A percentile compares a stretch with the other conserved stretches of the same genome.
These are phyloP conservation scores for Yponomeuta plumbellus DNA, from an alignment of 2,888 invertebrate species.

Conservation along the genomic window DNA sequence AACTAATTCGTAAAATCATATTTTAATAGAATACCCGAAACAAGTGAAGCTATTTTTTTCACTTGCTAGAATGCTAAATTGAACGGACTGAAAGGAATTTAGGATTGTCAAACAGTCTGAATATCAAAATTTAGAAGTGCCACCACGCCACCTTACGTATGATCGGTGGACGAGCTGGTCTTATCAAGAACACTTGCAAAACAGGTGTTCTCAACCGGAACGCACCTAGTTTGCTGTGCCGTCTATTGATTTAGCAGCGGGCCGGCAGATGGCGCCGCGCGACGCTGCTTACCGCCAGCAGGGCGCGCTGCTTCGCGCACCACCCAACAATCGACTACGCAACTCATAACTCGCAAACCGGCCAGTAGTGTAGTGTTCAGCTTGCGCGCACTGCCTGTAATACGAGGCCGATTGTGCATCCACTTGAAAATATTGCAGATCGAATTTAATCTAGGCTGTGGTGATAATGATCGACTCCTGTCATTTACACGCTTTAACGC, in stretches of 20 bases:
- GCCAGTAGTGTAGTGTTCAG: conserved; percentile 52
- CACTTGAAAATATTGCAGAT: conserved; percentile 45
- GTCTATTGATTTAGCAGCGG: not conserved
- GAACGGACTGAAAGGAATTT: too few species aligned
- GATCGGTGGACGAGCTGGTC: not conserved
- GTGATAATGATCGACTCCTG: conserved; percentile 50
- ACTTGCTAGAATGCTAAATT: too few species aligned
- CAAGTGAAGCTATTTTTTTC: too few species aligned
- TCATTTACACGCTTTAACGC: conserved; percentile 35
- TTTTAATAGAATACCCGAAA: too few species aligned
- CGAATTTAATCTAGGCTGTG: conserved; percentile 48
- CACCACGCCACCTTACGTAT: not conserved
- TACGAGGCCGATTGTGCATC: conserved; percentile 58
- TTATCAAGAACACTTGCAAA: not conserved
- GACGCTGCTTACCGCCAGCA: not conserved
- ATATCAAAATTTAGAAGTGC: not conserved
- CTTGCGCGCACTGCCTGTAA: conserved; percentile 60
- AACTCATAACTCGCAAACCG: conserved; percentile 29
- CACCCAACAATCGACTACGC: conserved; percentile 25
- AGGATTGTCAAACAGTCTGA: too few species aligned
- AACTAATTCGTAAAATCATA: too few species aligned
- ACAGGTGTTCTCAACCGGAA: not conserved
- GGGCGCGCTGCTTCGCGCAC: conserved; percentile 45
- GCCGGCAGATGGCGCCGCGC: conserved; percentile 33
- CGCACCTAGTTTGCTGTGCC: not conserved